These are phyloP conservation scores for Aphelocoma californica DNA, from an alignment of 2,797 vertebrate genomes.

Conservation along the genomic window DNA sequence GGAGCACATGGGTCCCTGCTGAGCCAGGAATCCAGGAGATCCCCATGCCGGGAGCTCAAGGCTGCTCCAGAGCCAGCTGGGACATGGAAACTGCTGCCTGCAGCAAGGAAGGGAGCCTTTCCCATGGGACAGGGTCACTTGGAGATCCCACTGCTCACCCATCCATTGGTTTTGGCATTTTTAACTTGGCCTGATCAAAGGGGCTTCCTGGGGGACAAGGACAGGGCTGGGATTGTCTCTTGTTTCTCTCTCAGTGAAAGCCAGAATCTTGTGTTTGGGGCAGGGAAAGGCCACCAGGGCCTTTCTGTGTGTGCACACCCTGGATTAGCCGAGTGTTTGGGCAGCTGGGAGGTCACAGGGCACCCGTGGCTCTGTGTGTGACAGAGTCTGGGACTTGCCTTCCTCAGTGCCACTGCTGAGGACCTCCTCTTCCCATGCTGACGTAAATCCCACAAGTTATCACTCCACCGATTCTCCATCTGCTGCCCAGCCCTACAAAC, in stretches of 20 bases:
- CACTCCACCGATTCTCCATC: fast-evolving
- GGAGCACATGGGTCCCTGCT: not conserved
- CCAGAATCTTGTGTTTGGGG: not conserved
- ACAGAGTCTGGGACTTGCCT: not conserved
- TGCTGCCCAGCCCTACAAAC: not conserved
- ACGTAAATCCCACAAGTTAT: not conserved
- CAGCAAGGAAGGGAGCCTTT: not conserved
- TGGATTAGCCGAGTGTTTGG: not conserved
- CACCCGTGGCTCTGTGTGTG: not conserved
- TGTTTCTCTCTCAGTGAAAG: not conserved
- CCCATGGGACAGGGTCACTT: fast-evolving
- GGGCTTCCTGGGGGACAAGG: not conserved
- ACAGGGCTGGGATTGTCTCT: not conserved
- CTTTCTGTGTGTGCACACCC: fast-evolving
- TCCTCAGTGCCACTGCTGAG: not conserved
- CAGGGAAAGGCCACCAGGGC: not conserved
- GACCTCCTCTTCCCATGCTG: not conserved
- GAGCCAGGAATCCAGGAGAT: not conserved
- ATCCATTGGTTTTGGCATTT: not conserved
- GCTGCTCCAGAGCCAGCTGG: not conserved
- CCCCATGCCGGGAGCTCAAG: not conserved
- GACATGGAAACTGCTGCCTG: not conserved
- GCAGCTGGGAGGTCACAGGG: not conserved
- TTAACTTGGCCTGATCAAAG: not conserved
- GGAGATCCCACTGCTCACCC: not conserved